These are phyloP conservation scores for Dicyrtomina minuta DNA, from an alignment of 2,888 invertebrate genomes.

Conservation along the genomic window DNA sequence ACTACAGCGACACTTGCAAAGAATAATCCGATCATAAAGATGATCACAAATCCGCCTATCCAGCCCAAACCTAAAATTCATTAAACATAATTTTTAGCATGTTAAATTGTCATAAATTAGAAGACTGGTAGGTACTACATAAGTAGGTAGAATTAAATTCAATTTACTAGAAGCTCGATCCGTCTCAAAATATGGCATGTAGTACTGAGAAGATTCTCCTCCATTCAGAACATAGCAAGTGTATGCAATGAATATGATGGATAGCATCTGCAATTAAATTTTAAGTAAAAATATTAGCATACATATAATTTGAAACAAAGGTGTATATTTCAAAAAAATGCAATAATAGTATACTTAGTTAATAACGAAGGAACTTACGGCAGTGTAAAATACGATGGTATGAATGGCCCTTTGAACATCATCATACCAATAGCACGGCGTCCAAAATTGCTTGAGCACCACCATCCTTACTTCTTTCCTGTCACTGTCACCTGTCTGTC, in stretches of 20 bases:
- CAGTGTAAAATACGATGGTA: conserved; percentile 77
- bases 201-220: conserved; percentile 86
- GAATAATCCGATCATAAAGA: conserved; percentile 59
- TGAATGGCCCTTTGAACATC: conserved; percentile 73
- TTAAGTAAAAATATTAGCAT: too few species aligned
- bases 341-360: too few species aligned
- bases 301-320: too few species aligned
- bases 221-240: conserved; percentile 76
- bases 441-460: conserved; percentile 77
- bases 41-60: conserved; percentile 67
- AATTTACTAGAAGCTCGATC: conserved; percentile 74
- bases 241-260: conserved; percentile 72
- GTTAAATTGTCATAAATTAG: background rate
- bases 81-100: background rate
- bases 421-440: conserved; percentile 82
- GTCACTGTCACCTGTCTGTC: too few species aligned
- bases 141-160: background rate
- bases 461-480: too few species aligned
- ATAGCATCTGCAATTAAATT: conserved; percentile 67
- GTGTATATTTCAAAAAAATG: too few species aligned
- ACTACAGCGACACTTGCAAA: conserved; percentile 65
- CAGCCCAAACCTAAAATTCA: conserved; percentile 67
- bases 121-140: too few species aligned
- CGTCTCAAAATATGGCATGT: conserved; percentile 85
- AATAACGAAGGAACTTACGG: conserved; percentile 61